Base-by-base conservation (phyloP, 2,797 vertebrate genomes). In the Sebastes diaconus region DNA sequence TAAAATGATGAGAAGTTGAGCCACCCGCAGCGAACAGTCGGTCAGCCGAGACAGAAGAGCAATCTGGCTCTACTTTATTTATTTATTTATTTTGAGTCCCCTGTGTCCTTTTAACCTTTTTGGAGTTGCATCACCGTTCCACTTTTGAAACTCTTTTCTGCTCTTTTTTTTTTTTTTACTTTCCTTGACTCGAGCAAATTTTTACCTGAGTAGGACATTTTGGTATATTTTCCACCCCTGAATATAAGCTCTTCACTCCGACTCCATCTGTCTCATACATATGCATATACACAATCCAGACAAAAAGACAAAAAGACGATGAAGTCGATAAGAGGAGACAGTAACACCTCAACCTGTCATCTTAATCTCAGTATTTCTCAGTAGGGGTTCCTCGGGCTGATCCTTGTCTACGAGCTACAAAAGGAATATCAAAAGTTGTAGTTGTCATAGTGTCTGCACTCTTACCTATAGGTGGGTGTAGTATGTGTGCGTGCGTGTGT, bases 321-420 rank as follows among this genome's bases (percentile, higher is more conserved):
- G 73, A 59, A 80, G 74, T 66, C n/a, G 30, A 85, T 78, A 67
- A 78, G 66, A 55, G 14, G 36, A 85, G 68, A 71, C 73, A 74
- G 67, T 18, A 81, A 77, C 73, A 83, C 52, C 77, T 84, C 65
- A 75, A 25, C 57, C 60, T 86, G 80, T 79, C 88, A 79, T 72
- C 61, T 65, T 74, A 11, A 82, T 76, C 77, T 79, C 46, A 14
- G 14, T 29, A 13, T 64, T 60, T 89, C 80, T 83, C 68, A 29
- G 66, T 29, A 7, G 39, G 34, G 36, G 24, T 34, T 86, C 84
- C 30, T 82, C 27, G 8, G 67, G 57, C 75, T 65, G 39, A 77
- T 88, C 71, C 68, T 67, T 54, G 55, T 80, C 80, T 65, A 22
- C 7, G 1, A 54, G 76, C 25, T 68, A 60, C 73, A 81, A 84